Conservation (phyloP, 2,113 vertebrate species). For the Cyanoliseus patagonus region DNA sequence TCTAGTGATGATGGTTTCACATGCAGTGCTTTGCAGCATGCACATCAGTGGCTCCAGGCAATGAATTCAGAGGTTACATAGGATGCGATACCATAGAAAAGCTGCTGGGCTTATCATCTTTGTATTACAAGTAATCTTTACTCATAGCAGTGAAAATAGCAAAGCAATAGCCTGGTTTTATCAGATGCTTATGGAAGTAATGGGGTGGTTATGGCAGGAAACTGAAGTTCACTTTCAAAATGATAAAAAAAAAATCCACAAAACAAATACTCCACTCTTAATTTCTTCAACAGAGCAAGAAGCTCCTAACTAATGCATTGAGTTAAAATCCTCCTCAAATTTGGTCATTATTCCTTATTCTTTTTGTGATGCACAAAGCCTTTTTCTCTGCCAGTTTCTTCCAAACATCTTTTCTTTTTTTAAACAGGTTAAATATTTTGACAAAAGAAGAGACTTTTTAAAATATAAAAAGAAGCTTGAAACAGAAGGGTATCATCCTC, state of each 20-base stretch:
- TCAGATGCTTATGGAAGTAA: background rate
- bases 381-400: background rate
- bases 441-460: conserved; percentile 91
- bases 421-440: conserved; percentile 90
- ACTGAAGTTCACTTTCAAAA: background rate
- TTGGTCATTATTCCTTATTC: background rate
- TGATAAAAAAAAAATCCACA: background rate
- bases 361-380: background rate
- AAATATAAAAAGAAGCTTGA: conserved; percentile 91
- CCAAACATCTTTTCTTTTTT: background rate
- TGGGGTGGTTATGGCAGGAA: background rate
- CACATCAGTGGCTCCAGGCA: accelerated
- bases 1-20: background rate
- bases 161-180: background rate
- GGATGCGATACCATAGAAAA: background rate
- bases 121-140: background rate
- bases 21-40: background rate
- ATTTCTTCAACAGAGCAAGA: background rate
- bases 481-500: conserved; percentile 77
- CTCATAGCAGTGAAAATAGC: background rate
- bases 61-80: accelerated
- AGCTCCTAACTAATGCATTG: background rate
- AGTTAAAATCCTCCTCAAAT: background rate
- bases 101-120: accelerated
- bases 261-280: accelerated